Conservation (phyloP, 2,113 vertebrate genomes). For the Nyctibius bracteatus region DNA sequence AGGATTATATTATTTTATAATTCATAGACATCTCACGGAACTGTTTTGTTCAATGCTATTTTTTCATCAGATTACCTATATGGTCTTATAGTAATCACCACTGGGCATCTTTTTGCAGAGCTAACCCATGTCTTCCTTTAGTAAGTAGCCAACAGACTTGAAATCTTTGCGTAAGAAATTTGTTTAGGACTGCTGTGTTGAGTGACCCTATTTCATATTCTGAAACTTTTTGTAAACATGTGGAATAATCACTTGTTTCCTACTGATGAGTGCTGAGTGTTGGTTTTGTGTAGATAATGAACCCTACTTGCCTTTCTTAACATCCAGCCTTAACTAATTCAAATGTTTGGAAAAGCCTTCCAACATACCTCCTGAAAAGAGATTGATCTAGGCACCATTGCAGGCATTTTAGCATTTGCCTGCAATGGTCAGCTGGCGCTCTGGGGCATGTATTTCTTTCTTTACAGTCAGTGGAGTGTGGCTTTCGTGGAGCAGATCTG, state of each 20-base stretch:
- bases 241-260: not conserved
- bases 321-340: not conserved
- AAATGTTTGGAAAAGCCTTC: not conserved
- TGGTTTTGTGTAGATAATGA: not conserved
- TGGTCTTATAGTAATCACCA: not conserved
- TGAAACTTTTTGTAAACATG: not conserved
- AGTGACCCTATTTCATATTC: not conserved
- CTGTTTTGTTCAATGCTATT: not conserved
- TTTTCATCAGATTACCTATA: not conserved
- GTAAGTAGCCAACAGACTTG: not conserved
- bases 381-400: not conserved
- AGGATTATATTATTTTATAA: not conserved
- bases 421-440: not conserved
- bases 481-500: not conserved
- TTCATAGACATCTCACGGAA: not conserved
- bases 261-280: not conserved
- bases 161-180: not conserved
- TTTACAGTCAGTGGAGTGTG: not conserved
- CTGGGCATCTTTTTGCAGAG: not conserved
- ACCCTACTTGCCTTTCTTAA: not conserved
- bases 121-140: not conserved
- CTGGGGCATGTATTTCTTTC: not conserved
- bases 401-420: not conserved
- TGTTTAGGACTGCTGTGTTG: not conserved
- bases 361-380: not conserved